phyloP scores from a whole-genome alignment of 1,140 invertebrate species.

The Caenorhabditis remanei region DNA sequence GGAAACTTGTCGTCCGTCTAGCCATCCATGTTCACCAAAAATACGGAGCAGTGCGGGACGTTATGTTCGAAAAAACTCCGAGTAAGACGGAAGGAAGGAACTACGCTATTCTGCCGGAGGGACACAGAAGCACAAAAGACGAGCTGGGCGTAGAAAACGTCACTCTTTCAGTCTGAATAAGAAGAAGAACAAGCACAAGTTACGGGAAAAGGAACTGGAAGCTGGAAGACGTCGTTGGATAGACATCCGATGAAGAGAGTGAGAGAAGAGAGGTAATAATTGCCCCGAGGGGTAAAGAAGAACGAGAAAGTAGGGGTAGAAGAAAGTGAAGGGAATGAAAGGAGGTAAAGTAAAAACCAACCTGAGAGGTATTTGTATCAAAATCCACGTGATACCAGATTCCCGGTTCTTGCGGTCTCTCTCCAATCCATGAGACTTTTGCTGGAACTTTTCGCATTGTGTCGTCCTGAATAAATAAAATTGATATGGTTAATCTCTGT shows the following conservation, averaged over 20 bases:
- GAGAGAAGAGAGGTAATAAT: background rate
- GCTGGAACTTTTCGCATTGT: slow-evolving; percentile 48
- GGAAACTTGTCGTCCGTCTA: background rate
- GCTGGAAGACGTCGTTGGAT: slow-evolving; percentile 11
- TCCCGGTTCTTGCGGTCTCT: slow-evolving; percentile 51
- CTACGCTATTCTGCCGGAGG: slow-evolving; percentile 34
- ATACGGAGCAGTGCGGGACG: background rate
- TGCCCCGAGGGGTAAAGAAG: background rate
- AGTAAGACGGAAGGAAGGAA: slow-evolving; percentile 28
- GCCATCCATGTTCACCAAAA: background rate
- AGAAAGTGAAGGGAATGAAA: slow-evolving; percentile 21
- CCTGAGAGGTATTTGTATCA: slow-evolving; percentile 37
- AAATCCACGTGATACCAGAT: slow-evolving; percentile 56
- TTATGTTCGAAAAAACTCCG: slow-evolving; percentile 1
- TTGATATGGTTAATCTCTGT: background rate
- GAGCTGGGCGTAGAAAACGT: background rate
- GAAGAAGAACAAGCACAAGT: slow-evolving; percentile 7
- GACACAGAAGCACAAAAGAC: background rate
- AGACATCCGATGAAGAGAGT: background rate
- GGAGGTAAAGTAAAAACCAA: background rate
- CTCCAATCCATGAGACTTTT: slow-evolving; percentile 54
- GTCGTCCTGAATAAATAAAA: slow-evolving; percentile 35
- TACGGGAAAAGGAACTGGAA: background rate
- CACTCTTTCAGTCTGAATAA: slow-evolving; percentile 16
- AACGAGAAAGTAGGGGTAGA: background rate